Evolutionary conservation across 2,113 vertebrate species (phyloP), one percentile per base, ranked within the genome.

Genomic region (Bambusicola thoracicus): DNA sequence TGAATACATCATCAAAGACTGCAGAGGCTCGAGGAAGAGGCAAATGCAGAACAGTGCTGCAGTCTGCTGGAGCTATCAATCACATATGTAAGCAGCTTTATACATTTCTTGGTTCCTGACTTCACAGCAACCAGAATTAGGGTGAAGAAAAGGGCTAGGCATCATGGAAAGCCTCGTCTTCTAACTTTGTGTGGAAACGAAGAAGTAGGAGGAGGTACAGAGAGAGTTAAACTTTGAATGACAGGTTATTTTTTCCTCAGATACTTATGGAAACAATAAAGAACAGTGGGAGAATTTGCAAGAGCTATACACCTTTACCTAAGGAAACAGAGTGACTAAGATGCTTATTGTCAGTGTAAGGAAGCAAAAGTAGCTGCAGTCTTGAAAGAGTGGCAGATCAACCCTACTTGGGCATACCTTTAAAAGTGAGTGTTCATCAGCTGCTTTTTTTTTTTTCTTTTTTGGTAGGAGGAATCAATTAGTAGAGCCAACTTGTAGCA

Each of bases 401-500:
- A 73, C 32, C 63, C 41, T 90, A 70, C 79, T 89, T 94, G 90
- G 29, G 67, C 67, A 94, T 58, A 51, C 2, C 58, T 83, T 94
- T 95, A 61, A 5, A 94, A 95, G 92, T 24, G 77, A 13, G 13
- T 81, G 74, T 27, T 95, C 88, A 76, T 95, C 85, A 95, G 76
- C 85, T 94, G 83, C 79, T 92, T 95, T 94, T 86, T 82, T 76
- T 55, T 55, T 53, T 53, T 49, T 49, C 24, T 48, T 49, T 32
- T 56, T 55, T 55, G 10, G 93, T 96, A 79, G 95, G 94, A 93
- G 94, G 93, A 96, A 90, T 97, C 68, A 90, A 76, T 94, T 96
- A 83, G 94, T 75, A 69, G 83, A 70, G 63, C 65, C 16, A 67
- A 93, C 89, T 43, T 90, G 49, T 89, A 87, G 48, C 83, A 66